Conservation (phyloP, 2,113 vertebrate genomes). For the Corythoichthys haematopterus region DNA sequence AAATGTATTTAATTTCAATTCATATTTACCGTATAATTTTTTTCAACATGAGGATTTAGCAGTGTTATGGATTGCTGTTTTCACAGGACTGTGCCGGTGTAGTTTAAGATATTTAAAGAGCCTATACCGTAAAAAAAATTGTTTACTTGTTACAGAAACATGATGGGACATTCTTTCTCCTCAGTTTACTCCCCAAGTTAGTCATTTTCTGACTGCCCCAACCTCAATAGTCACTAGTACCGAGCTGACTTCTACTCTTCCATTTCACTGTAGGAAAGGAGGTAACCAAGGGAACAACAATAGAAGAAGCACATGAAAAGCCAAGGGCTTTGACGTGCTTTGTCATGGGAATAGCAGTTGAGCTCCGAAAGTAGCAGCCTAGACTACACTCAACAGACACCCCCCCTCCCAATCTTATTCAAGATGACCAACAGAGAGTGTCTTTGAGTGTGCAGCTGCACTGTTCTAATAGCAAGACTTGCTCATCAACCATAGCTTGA, state of each 20-base stretch:
- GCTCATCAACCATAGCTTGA: conserved; percentile 23
- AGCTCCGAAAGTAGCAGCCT: conserved; percentile 28
- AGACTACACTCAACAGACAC: conserved; percentile 14
- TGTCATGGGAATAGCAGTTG: conserved; percentile 32
- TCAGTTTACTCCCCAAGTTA: not conserved
- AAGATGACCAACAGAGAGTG: conserved; percentile 49
- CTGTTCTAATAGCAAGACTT: conserved; percentile 27
- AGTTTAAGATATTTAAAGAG: not conserved
- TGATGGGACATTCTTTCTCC: not conserved
- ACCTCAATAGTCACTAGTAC: conserved; percentile 1
- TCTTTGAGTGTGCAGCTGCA: conserved; percentile 66
- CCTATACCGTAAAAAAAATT: not conserved
- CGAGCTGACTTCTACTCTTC: conserved; percentile 3
- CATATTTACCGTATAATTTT: not conserved
- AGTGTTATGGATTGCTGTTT: not conserved
- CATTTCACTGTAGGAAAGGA: not conserved
- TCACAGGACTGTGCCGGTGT: not conserved
- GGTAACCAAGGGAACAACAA: conserved; percentile 4
- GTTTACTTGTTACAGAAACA: not conserved
- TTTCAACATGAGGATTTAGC: not conserved
- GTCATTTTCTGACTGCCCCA: not conserved
- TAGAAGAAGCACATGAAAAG: conserved; percentile 24
- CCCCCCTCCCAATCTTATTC: conserved; percentile 7
- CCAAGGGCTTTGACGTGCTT: conserved; percentile 20
- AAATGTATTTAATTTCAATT: not conserved